Conservation (phyloP, 2,888 invertebrate species). For the Sinelater perroti region DNA sequence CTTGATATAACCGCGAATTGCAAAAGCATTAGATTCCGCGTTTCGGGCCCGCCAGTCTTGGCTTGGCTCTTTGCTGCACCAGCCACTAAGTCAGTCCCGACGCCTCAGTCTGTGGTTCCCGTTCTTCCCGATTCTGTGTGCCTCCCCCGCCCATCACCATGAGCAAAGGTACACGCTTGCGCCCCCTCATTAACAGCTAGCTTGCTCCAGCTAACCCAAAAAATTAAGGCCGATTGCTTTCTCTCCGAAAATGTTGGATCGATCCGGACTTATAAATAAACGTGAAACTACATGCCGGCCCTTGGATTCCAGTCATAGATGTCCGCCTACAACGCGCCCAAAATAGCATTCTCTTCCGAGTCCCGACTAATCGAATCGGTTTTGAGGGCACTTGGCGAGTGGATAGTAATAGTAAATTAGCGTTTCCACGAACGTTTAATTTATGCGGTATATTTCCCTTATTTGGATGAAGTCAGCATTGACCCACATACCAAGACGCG, state of each 20-base stretch:
- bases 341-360: slow-evolving; percentile 14
- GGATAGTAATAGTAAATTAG: too few relatives aligned
- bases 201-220: too few relatives aligned
- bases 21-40: slow-evolving; percentile 20
- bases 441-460: too few relatives aligned
- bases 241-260: too few relatives aligned
- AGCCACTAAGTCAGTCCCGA: slow-evolving; percentile 18
- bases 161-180: slow-evolving; percentile 14
- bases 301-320: slow-evolving; percentile 19
- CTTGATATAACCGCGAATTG: slow-evolving; percentile 28
- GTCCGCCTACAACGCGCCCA: slow-evolving; percentile 11
- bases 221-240: too few relatives aligned
- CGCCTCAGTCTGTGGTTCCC: slow-evolving; percentile 23
- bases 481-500: too few relatives aligned
- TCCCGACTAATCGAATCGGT: too few relatives aligned
- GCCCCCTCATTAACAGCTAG: too few relatives aligned
- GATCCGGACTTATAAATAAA: slow-evolving; percentile 20
- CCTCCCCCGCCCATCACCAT: slow-evolving; percentile 1
- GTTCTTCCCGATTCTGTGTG: slow-evolving; percentile 23
- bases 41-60: slow-evolving; percentile 25
- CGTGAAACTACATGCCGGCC: slow-evolving; percentile 9
- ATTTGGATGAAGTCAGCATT: too few relatives aligned
- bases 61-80: slow-evolving; percentile 21
- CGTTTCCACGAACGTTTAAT: too few relatives aligned
- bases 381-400: too few relatives aligned